A percentile compares a stretch with the other conserved stretches of the same genome.
Evolutionary conservation across 2,888 invertebrate species (phyloP).

Genomic region (Archaeoteleia sp.): DNA sequence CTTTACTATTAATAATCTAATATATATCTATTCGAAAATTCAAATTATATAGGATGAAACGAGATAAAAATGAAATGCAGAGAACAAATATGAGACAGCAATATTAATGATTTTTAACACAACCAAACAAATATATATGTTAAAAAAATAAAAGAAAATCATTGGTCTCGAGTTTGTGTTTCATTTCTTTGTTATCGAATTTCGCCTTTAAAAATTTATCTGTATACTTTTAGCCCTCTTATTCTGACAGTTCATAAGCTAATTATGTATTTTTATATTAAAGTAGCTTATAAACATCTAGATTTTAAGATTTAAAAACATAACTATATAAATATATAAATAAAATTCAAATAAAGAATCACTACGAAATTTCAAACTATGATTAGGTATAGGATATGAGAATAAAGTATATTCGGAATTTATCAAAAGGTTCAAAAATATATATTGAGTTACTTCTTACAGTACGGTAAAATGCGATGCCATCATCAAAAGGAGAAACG

Average conservation of each 20-base stretch:
- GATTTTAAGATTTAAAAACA: slow-evolving; percentile 57
- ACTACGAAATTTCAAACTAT: slow-evolving; percentile 58
- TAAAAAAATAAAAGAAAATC: neutral
- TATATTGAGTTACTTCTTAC: slow-evolving; percentile 71
- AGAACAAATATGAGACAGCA: neutral
- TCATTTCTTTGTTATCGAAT: slow-evolving; percentile 48
- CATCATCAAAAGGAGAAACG: slow-evolving; percentile 68
- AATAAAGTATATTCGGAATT: slow-evolving; percentile 69
- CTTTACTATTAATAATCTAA: slow-evolving; percentile 57
- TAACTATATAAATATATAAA: slow-evolving; percentile 57
- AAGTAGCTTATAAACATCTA: slow-evolving; percentile 71
- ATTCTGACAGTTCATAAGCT: slow-evolving; percentile 74
- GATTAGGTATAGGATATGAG: slow-evolving; percentile 67
- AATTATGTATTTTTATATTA: slow-evolving; percentile 76
- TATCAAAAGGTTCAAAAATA: slow-evolving; percentile 70
- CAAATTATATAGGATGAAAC: slow-evolving; percentile 46
- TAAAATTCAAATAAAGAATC: slow-evolving; percentile 46
- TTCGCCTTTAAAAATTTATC: slow-evolving; percentile 64
- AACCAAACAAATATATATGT: neutral
- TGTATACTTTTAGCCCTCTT: slow-evolving; percentile 73
- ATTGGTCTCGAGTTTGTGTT: neutral
- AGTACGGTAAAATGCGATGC: slow-evolving; percentile 63
- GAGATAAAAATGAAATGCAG: slow-evolving; percentile 3
- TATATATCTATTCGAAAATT: slow-evolving; percentile 55
- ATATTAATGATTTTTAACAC: neutral